Percentiles rank a stretch among this genome's conserved stretches.
Evolutionary conservation across 2,797 vertebrate species (phyloP).

Genomic region (Acanthurus lineatus): DNA sequence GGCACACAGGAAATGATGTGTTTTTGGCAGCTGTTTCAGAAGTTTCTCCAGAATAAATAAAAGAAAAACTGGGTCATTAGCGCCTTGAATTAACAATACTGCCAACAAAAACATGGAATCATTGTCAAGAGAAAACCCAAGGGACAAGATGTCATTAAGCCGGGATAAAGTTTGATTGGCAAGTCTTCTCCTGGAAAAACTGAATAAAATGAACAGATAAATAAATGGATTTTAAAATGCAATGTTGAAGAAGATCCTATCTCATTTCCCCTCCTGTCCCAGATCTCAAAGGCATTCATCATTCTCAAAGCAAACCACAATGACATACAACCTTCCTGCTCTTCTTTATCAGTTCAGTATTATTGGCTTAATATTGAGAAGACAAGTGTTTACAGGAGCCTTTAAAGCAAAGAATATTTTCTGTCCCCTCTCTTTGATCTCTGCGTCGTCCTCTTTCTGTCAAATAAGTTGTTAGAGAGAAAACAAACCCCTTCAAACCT

Average conservation of each 20-base stretch:
- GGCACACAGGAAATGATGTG: conserved; percentile 27
- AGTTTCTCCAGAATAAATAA: conserved; percentile 36
- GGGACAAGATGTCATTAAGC: conserved; percentile 22
- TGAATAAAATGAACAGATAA: background rate
- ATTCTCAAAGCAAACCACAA: conserved; percentile 37
- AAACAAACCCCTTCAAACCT: too few relatives aligned
- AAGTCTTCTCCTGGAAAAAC: conserved; percentile 32
- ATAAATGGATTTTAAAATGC: conserved; percentile 42
- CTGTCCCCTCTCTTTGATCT: too few relatives aligned
- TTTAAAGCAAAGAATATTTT: too few relatives aligned
- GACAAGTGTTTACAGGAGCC: conserved; percentile 23
- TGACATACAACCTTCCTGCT: conserved; percentile 32
- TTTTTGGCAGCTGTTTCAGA: conserved; percentile 12
- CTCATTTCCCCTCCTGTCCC: conserved; percentile 14
- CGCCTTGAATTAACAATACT: conserved; percentile 24
- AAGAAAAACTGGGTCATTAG: conserved; percentile 49
- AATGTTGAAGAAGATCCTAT: conserved; percentile 35
- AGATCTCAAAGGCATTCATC: conserved; percentile 21
- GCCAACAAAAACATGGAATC: conserved; percentile 29
- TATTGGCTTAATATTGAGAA: conserved; percentile 44
- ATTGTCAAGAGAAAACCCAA: conserved; percentile 45
- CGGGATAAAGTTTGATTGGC: conserved; percentile 45
- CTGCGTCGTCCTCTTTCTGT: too few relatives aligned
- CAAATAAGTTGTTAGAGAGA: too few relatives aligned
- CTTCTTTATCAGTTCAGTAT: conserved; percentile 21